Evolutionary conservation across 2,888 invertebrate genomes (phyloP).

Genomic region (Bimastos eiseni): DNA sequence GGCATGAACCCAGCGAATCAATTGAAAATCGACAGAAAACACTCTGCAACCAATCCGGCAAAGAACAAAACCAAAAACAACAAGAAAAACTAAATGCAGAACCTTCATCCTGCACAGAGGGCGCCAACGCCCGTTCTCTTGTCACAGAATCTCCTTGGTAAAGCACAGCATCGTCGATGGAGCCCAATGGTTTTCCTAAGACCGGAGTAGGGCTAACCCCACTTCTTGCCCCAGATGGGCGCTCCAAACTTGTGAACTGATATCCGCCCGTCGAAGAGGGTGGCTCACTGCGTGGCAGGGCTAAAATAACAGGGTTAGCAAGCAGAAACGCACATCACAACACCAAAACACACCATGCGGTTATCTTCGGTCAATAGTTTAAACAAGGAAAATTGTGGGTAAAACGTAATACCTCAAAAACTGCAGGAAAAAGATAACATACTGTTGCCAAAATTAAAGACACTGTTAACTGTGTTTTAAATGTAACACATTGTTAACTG

Average conservation of each 20-base stretch:
- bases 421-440: neutral
- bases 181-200: neutral
- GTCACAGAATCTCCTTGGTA: conserved; percentile 8
- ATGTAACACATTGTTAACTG: no score
- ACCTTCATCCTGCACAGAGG: neutral
- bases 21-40: neutral
- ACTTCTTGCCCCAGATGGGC: neutral
- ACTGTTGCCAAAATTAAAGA: neutral
- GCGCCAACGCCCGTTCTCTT: neutral
- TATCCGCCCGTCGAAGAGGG: neutral
- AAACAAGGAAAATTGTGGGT: neutral
- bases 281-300: neutral
- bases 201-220: neutral
- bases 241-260: neutral
- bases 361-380: neutral
- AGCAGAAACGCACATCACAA: neutral
- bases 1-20: neutral
- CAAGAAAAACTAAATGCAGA: neutral
- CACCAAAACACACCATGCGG: conserved; percentile 19
- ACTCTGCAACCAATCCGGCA: neutral
- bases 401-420: neutral
- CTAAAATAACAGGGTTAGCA: conserved; percentile 14
- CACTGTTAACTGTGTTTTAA: neutral
- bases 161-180: neutral
- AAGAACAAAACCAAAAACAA: neutral